Percentiles rank a stretch among this genome's conserved stretches.
Conservation (phyloP, 2,797 vertebrate species). For the Tamandua tetradactyla region DNA sequence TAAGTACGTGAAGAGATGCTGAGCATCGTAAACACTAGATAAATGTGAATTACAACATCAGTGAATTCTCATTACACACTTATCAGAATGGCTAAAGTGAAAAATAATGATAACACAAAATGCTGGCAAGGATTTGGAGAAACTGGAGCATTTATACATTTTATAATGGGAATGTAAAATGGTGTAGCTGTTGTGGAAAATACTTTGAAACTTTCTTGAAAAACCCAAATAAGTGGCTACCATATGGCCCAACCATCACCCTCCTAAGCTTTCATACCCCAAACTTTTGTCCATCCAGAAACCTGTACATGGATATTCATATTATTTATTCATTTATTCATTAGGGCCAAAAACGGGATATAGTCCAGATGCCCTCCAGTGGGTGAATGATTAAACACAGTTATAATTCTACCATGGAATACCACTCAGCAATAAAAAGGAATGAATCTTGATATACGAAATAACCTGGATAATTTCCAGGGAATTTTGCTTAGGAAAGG, state of each 20-base stretch:
- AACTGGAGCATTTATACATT: background rate
- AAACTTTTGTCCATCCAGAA: background rate
- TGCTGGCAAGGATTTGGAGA: too few species aligned
- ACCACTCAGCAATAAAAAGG: background rate
- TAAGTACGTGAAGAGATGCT: too few species aligned
- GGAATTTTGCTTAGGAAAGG: background rate
- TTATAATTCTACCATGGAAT: background rate
- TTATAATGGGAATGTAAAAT: background rate
- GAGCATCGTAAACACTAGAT: too few species aligned
- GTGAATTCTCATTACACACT: too few species aligned
- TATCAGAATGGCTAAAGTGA: too few species aligned
- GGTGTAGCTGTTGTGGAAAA: background rate
- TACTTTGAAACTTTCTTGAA: background rate
- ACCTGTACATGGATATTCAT: background rate
- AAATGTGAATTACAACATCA: too few species aligned
- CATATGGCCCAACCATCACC: background rate
- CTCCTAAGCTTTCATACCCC: background rate
- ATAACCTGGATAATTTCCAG: background rate
- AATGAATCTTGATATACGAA: background rate
- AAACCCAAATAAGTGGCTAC: background rate
- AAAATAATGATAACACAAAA: too few species aligned
- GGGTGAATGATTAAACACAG: background rate
- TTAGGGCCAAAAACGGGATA: background rate
- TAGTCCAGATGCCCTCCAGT: background rate
- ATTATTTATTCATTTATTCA: background rate